Conservation (phyloP, 53 echinoderm and acorn worm genomes). For the Arbacia lixula region DNA sequence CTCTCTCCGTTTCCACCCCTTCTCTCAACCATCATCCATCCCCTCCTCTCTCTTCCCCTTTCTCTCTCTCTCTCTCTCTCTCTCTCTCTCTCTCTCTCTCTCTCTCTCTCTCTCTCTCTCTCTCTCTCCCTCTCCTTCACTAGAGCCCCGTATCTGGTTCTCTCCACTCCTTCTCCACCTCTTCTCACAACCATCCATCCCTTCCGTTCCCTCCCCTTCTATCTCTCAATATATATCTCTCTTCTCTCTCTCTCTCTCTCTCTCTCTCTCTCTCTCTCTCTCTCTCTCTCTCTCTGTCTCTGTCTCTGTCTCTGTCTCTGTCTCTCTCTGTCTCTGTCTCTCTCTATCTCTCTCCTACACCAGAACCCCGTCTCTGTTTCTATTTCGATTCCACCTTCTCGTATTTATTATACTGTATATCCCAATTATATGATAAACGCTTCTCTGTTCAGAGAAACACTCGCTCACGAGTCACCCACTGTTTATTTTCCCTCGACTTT, state of each 20-base stretch:
- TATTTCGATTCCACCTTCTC: too few species aligned
- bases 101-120: not conserved
- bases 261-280: not conserved
- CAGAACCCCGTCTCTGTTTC: too few species aligned
- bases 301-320: not conserved
- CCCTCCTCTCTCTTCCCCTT: not conserved
- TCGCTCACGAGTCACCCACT: too few species aligned
- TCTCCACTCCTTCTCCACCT: not conserved
- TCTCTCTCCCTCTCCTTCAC: not conserved
- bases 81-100: not conserved
- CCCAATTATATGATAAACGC: too few species aligned
- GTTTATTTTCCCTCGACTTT: too few species aligned
- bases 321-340: not conserved
- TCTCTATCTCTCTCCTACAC: not conserved
- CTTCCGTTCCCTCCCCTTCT: not conserved
- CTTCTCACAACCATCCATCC: not conserved
- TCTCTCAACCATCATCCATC: not conserved
- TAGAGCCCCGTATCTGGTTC: not conserved
- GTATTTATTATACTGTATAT: too few species aligned
- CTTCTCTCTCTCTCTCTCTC: conserved; percentile 15
- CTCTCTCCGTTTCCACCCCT: not conserved
- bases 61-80: not conserved
- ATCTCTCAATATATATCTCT: not conserved
- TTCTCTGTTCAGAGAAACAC: too few species aligned
- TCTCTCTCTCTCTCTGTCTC: not conserved